Evolutionary conservation across 2,797 vertebrate species (phyloP).

Genomic region (Anisognathus igniventris): DNA sequence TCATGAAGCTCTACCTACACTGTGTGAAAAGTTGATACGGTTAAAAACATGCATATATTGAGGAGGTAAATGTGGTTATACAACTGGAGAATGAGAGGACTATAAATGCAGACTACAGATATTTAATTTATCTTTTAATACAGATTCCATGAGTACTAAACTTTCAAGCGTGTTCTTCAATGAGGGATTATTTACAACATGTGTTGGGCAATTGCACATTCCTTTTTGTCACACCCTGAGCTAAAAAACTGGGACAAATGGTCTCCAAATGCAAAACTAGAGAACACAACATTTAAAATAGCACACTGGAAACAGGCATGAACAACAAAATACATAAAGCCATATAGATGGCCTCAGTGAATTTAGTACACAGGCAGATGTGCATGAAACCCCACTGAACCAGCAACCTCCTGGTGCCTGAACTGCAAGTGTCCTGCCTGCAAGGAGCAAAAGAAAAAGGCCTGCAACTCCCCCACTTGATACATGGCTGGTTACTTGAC

Average conservation of each 20-base stretch:
- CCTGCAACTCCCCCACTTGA: constrained; percentile 14
- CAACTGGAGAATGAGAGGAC: not conserved
- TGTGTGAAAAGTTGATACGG: not conserved
- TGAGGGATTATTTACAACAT: not conserved
- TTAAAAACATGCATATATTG: not conserved
- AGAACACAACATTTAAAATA: not conserved
- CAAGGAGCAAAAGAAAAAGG: not conserved
- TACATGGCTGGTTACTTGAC: constrained; percentile 51
- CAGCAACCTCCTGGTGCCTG: not conserved
- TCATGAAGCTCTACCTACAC: not conserved
- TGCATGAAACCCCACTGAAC: not conserved
- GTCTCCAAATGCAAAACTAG: constrained; percentile 10
- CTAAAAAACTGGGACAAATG: not conserved
- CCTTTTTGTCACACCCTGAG: constrained; percentile 4
- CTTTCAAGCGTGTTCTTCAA: not conserved
- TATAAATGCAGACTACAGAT: not conserved
- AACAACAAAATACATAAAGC: not conserved
- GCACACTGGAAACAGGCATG: not conserved
- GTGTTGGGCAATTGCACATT: not conserved
- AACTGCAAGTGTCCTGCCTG: not conserved
- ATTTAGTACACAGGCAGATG: not conserved
- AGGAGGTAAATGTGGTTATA: not conserved
- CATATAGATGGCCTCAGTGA: not conserved
- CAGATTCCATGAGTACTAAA: not conserved
- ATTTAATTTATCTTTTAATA: not conserved